These are phyloP conservation scores for Troides helena DNA, from an alignment of 2,888 invertebrate species.

Conservation along the genomic window DNA sequence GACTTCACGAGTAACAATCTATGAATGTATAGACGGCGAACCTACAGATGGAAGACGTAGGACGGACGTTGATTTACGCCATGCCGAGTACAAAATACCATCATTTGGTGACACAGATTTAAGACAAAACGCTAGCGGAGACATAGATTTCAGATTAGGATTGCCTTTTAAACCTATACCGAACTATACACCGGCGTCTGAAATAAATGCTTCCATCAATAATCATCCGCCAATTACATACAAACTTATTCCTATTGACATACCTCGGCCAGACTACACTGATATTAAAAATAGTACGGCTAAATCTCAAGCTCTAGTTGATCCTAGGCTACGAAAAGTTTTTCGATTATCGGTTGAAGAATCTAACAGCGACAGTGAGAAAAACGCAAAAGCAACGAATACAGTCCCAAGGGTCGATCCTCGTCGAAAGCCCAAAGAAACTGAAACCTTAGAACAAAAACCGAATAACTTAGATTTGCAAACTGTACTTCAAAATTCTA, in stretches of 20 bases:
- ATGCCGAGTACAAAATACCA: slow-evolving; percentile 76
- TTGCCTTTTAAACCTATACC: slow-evolving; percentile 89
- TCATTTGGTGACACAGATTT: slow-evolving; percentile 84
- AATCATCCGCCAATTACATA: slow-evolving; percentile 88
- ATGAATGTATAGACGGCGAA: slow-evolving; percentile 81
- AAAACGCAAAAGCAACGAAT: slow-evolving; percentile 57
- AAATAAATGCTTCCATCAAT: slow-evolving; percentile 90
- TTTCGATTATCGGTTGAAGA: slow-evolving; percentile 84
- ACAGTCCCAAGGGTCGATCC: slow-evolving; percentile 71
- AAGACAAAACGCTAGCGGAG: slow-evolving; percentile 78
- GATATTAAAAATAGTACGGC: slow-evolving; percentile 85
- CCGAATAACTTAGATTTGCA: slow-evolving; percentile 77
- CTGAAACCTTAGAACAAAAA: slow-evolving; percentile 59
- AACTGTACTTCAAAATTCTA: slow-evolving; percentile 83
- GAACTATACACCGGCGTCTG: slow-evolving; percentile 91
- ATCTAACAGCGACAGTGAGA: slow-evolving; percentile 81
- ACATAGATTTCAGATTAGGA: slow-evolving; percentile 87
- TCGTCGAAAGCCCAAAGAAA: slow-evolving; percentile 70
- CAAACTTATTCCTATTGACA: slow-evolving; percentile 81
- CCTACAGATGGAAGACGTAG: slow-evolving; percentile 71
- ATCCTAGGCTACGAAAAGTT: slow-evolving; percentile 88
- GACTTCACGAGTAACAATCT: slow-evolving; percentile 76
- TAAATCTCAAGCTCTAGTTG: slow-evolving; percentile 85
- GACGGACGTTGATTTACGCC: slow-evolving; percentile 76
- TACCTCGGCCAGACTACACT: slow-evolving; percentile 87